Evolutionary conservation across 2,888 invertebrate genomes (phyloP).

Genomic region (Dasysyrphus tricinctus): DNA sequence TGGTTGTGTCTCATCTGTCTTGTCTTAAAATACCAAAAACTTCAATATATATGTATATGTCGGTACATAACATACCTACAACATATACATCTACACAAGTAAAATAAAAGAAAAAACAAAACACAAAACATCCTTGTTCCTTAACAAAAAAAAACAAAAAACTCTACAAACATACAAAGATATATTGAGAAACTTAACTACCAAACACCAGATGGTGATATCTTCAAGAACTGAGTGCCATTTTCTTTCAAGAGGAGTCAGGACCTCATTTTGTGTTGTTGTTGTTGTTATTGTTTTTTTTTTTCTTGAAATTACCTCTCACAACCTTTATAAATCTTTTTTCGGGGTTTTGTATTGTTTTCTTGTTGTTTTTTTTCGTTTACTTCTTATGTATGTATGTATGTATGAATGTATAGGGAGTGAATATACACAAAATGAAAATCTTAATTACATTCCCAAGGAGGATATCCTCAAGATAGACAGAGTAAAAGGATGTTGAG

Average conservation of each 20-base stretch:
- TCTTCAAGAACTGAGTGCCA: constrained; percentile 48
- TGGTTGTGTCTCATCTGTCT: constrained; percentile 7
- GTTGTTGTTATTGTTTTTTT: too few species aligned
- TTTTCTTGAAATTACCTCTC: constrained; percentile 60
- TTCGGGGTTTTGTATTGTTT: constrained; percentile 15
- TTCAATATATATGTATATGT: constrained; percentile 31
- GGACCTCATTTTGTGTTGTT: constrained; percentile 37
- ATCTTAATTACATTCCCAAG: constrained; percentile 70
- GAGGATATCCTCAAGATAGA: constrained; percentile 9
- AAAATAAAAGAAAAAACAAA: constrained; percentile 51
- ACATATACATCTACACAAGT: neutral
- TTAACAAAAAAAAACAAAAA: neutral
- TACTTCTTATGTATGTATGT: neutral
- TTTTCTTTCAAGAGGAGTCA: constrained; percentile 21
- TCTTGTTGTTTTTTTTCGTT: constrained; percentile 8
- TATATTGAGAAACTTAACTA: constrained; percentile 71
- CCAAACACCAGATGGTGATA: constrained; percentile 71
- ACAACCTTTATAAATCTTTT: constrained; percentile 57
- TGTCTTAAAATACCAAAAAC: constrained; percentile 14
- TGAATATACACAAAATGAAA: constrained; percentile 64
- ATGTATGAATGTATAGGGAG: neutral
- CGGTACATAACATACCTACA: neutral
- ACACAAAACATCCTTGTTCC: constrained; percentile 16
- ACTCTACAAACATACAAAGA: constrained; percentile 15
- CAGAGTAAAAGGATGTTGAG: constrained; percentile 21